Percentiles rank a stretch among this genome's conserved stretches.
Conservation (phyloP, 2,888 invertebrate species). For the Diaprepes abbreviatus region DNA sequence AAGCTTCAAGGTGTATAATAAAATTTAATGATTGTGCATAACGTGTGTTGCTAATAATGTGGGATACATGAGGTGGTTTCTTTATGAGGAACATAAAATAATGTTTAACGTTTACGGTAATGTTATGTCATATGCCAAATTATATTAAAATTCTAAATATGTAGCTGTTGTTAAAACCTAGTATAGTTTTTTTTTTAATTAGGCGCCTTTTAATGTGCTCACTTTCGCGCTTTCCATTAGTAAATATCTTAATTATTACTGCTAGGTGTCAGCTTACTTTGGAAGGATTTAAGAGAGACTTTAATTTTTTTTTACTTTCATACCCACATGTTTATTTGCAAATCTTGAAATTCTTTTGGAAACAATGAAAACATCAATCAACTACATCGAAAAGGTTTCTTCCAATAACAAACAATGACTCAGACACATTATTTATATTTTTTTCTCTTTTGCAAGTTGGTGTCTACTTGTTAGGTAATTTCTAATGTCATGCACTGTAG, state of each 20-base stretch:
- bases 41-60: background rate
- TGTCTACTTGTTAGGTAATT: slow-evolving; percentile 24
- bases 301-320: background rate
- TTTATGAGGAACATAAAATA: background rate
- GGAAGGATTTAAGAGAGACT: too few species aligned
- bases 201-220: too few species aligned
- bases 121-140: background rate
- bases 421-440: slow-evolving; percentile 9
- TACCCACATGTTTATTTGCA: slow-evolving; percentile 7
- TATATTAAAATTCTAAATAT: too few species aligned
- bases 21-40: too few species aligned
- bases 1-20: too few species aligned
- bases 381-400: background rate
- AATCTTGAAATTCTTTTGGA: background rate
- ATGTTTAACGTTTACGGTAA: background rate
- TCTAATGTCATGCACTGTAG: slow-evolving; percentile 21
- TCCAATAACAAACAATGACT: slow-evolving; percentile 8
- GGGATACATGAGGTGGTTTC: background rate
- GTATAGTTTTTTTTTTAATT: too few species aligned
- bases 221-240: too few species aligned
- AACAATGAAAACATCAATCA: slow-evolving; percentile 18
- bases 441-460: slow-evolving; percentile 21
- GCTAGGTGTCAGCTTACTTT: too few species aligned
- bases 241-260: too few species aligned
- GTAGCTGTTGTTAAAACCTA: too few species aligned